Conservation (phyloP, 2,113 vertebrate species). For the Suncus etruscus region DNA sequence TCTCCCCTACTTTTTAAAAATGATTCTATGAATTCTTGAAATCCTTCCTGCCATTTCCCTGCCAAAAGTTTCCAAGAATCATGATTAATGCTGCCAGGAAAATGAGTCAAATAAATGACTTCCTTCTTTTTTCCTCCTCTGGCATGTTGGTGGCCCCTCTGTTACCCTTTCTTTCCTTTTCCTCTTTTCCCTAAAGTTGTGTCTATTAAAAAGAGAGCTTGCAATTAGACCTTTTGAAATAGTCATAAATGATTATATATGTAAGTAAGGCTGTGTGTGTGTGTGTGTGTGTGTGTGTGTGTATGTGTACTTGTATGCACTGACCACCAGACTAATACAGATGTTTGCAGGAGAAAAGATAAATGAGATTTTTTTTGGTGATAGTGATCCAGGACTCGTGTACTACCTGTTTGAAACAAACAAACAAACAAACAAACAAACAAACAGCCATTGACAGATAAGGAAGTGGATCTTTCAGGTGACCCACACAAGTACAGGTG, state of each 20-base stretch:
- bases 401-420: not conserved
- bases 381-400: constrained; percentile 41
- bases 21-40: constrained; percentile 69
- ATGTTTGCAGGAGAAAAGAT: constrained; percentile 39
- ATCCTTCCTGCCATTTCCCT: constrained; percentile 64
- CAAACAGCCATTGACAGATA: constrained; percentile 4
- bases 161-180: not conserved
- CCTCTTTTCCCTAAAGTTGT: constrained; percentile 6
- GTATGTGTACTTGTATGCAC: not conserved
- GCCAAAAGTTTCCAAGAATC: constrained; percentile 72
- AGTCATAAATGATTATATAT: not conserved
- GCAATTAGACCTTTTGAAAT: constrained; percentile 6
- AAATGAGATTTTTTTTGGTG: constrained; percentile 10
- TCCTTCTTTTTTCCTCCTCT: constrained; percentile 58
- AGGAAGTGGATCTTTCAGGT: not conserved
- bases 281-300: no score
- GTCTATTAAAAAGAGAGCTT: constrained; percentile 8
- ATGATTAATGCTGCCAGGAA: constrained; percentile 66
- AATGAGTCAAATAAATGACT: constrained; percentile 70
- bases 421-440: not conserved
- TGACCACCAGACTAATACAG: not conserved
- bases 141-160: not conserved
- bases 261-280: not conserved
- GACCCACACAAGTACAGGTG: not conserved
- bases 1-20: not conserved